Percentiles rank a stretch among this genome's conserved stretches.
phyloP scores from a whole-genome alignment of 2,797 vertebrate species.

The Sphaeramia orbicularis region DNA sequence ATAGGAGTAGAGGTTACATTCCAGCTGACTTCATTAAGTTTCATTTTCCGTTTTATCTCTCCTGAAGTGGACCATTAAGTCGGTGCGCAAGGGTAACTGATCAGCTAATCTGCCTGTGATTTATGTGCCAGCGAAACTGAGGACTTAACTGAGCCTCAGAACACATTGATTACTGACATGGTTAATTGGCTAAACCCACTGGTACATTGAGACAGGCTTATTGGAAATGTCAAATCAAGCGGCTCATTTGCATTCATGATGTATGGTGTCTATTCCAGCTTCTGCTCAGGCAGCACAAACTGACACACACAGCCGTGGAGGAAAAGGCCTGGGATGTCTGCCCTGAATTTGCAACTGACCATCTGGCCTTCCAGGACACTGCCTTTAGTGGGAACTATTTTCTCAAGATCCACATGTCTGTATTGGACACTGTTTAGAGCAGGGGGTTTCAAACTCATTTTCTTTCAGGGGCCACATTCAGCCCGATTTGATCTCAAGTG shows the following conservation, averaged over 20 bases:
- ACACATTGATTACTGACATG: constrained; percentile 88
- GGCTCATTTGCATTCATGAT: constrained; percentile 88
- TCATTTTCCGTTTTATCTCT: constrained; percentile 84
- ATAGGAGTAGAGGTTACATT: constrained; percentile 63
- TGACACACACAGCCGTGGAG: constrained; percentile 61
- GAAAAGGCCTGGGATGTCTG: constrained; percentile 65
- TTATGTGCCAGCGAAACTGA: constrained; percentile 84
- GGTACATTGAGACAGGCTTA: constrained; percentile 85
- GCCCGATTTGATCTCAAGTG: too few relatives aligned
- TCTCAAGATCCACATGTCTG: constrained; percentile 17
- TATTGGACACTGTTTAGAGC: constrained; percentile 16
- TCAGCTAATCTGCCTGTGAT: constrained; percentile 87
- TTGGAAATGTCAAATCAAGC: constrained; percentile 89
- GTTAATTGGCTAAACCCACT: constrained; percentile 87
- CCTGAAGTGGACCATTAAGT: constrained; percentile 85
- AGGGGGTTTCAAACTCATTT: too few relatives aligned
- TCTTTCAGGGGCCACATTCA: too few relatives aligned
- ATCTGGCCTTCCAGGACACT: constrained; percentile 72
- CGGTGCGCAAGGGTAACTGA: constrained; percentile 80
- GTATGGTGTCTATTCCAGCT: constrained; percentile 81
- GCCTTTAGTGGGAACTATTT: constrained; percentile 21
- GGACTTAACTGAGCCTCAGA: constrained; percentile 79
- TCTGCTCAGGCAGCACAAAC: constrained; percentile 80
- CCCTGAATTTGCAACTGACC: constrained; percentile 70
- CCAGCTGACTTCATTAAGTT: constrained; percentile 84